These are phyloP conservation scores for Noctilio leporinus DNA, from an alignment of 2,113 vertebrate genomes.

Conservation along the genomic window DNA sequence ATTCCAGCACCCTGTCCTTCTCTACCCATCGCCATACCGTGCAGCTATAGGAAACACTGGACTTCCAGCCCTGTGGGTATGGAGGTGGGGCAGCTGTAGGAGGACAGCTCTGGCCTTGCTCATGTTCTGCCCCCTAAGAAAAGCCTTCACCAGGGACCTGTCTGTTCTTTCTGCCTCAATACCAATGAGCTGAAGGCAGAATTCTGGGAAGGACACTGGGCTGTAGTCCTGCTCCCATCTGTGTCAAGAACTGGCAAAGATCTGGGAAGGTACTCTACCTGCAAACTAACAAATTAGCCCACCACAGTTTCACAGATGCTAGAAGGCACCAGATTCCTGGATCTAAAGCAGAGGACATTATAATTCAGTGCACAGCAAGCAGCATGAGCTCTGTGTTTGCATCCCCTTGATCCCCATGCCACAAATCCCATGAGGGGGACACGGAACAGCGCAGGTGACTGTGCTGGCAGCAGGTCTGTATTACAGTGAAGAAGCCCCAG, in stretches of 20 bases:
- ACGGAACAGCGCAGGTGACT: neutral
- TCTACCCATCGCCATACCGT: too few species aligned
- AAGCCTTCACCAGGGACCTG: neutral
- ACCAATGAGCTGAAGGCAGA: neutral
- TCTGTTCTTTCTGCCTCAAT: neutral
- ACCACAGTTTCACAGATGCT: neutral
- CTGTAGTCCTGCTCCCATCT: neutral
- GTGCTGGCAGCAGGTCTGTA: neutral
- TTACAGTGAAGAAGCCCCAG: neutral
- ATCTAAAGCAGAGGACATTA: neutral
- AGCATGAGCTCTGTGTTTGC: neutral
- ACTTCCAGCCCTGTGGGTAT: neutral
- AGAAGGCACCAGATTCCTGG: neutral
- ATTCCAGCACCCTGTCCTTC: neutral
- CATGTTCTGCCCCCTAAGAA: neutral
- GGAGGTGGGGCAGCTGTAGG: neutral
- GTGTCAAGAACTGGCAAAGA: neutral
- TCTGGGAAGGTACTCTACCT: neutral
- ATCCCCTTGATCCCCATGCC: neutral
- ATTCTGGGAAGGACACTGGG: neutral
- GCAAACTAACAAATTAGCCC: neutral
- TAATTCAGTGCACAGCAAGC: neutral
- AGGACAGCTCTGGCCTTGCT: neutral
- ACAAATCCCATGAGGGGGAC: neutral
- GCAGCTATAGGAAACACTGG: neutral